Base-by-base conservation (phyloP, 2,113 vertebrate genomes). In the Entomyzon cyanotis region DNA sequence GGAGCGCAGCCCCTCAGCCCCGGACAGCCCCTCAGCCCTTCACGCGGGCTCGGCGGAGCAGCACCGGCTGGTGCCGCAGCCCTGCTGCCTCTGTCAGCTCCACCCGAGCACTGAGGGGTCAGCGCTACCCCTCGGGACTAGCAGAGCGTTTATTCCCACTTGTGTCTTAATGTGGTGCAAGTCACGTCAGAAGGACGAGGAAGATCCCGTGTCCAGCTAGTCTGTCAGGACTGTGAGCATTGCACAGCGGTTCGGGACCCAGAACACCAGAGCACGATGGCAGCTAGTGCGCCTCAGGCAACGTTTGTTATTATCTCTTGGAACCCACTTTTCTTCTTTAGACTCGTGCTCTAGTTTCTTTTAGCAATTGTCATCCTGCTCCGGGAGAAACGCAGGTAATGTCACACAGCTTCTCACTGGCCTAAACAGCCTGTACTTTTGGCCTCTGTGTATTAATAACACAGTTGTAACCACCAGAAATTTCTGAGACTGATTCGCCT, bases 111-210 rank as follows among this genome's bases (percentile, higher is more conserved):
- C 5, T 47, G 37, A 37, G 37, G 37, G 37, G 37, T 27, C 5
- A 2, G 68, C 4, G 2, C 18, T 17, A 0, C 31, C 47, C 59
- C 33, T 42, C 39, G 17, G 58, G 30, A 41, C 15, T 1, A 8
- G 86, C 73, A 42, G 47, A 31, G 46, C 18, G 6, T 49, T 73
- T 39, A 2, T 65, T 49, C 53, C 20, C 30, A 6, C 42, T 35
- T 58, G 20, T 13, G 19, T 6, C 55, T 20, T 39, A 4, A 20
- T 30, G 92, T 16, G 75, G 41, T 28, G 88, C 33, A 7, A n/a
- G 70, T 79, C 81, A 60, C 3, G 53, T 25, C 18, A 18, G 49
- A 55, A 64, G 18, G 78, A 76, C 15, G 91, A 92, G 79, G 89
- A 74, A 52, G 58, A 3, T 5, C 0, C 5, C 11, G 55, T 5